Conservation (phyloP, 2,888 invertebrate species). For the Lypha dubia region DNA sequence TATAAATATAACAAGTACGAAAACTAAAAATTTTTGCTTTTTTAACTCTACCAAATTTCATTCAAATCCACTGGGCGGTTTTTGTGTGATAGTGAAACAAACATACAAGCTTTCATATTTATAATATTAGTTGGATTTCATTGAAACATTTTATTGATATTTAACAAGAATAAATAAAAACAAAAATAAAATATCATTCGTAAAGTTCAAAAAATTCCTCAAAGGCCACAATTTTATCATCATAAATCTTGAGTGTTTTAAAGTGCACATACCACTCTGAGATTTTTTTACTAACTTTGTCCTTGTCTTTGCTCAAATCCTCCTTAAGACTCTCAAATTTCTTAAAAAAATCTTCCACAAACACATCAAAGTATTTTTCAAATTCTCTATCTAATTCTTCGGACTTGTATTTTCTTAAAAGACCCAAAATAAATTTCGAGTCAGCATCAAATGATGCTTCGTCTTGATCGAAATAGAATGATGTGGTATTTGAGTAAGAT, state of each 20-base stretch:
- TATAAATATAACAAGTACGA: too few relatives aligned
- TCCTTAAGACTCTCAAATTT: slow-evolving; percentile 37
- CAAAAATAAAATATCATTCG: not conserved
- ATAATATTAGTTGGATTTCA: not conserved
- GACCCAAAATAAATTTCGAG: slow-evolving; percentile 21
- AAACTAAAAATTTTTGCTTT: too few relatives aligned
- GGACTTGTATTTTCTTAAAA: slow-evolving; percentile 56
- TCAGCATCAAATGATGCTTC: slow-evolving; percentile 26
- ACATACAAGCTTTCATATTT: not conserved
- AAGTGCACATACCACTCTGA: slow-evolving; percentile 37
- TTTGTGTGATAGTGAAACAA: too few relatives aligned
- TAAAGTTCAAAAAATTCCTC: slow-evolving; percentile 42
- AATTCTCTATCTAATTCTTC: slow-evolving; percentile 66
- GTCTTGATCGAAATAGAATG: slow-evolving; percentile 55
- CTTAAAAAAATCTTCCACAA: slow-evolving; percentile 49
- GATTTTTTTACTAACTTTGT: slow-evolving; percentile 10
- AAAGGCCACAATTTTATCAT: slow-evolving; percentile 54
- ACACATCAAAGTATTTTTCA: slow-evolving; percentile 53
- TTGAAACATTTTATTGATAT: slow-evolving; percentile 2
- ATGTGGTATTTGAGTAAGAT: slow-evolving; percentile 64
- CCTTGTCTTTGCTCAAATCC: slow-evolving; percentile 20
- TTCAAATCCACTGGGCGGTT: too few relatives aligned
- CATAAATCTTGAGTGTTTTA: slow-evolving; percentile 33
- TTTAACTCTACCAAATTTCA: too few relatives aligned
- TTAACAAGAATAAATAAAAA: not conserved